These are phyloP conservation scores for Zaprionus capensis DNA, from an alignment of 1,140 invertebrate species.

Conservation along the genomic window DNA sequence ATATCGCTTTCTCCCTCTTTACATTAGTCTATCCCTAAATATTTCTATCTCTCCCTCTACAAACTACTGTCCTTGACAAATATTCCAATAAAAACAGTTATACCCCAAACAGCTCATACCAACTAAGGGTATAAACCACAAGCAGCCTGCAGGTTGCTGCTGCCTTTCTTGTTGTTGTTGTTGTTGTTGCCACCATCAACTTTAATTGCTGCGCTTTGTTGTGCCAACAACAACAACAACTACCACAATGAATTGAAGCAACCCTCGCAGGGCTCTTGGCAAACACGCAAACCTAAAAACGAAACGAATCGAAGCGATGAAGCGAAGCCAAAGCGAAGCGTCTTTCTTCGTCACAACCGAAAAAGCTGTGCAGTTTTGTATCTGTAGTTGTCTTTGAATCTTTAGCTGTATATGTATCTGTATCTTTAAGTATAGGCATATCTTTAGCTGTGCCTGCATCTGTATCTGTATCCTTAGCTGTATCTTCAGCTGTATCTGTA, in stretches of 20 bases:
- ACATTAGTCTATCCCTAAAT: too few species aligned
- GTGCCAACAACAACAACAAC: conserved; percentile 58
- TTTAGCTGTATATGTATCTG: neutral
- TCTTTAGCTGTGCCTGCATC: neutral
- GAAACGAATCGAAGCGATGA: conserved; percentile 24
- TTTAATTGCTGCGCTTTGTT: conserved; percentile 75
- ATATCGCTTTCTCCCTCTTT: too few species aligned
- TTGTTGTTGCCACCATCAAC: conserved; percentile 50
- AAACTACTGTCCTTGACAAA: conserved; percentile 6
- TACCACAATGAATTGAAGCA: conserved; percentile 53
- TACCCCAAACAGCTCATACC: neutral
- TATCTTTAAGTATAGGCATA: neutral
- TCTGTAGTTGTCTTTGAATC: conserved; percentile 10
- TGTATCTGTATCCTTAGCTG: conserved; percentile 1
- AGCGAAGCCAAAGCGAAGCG: conserved; percentile 29
- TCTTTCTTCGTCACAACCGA: conserved; percentile 9
- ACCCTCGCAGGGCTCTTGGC: conserved; percentile 55
- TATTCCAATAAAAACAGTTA: neutral
- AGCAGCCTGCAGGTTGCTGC: conserved; percentile 51
- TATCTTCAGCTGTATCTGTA: neutral
- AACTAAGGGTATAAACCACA: conserved; percentile 14
- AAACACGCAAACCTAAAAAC: conserved; percentile 62
- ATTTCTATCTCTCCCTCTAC: neutral
- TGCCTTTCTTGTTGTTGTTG: neutral
- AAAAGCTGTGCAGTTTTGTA: conserved; percentile 20